Conservation (phyloP, 2,888 invertebrate species). For the Villa cingulata region DNA sequence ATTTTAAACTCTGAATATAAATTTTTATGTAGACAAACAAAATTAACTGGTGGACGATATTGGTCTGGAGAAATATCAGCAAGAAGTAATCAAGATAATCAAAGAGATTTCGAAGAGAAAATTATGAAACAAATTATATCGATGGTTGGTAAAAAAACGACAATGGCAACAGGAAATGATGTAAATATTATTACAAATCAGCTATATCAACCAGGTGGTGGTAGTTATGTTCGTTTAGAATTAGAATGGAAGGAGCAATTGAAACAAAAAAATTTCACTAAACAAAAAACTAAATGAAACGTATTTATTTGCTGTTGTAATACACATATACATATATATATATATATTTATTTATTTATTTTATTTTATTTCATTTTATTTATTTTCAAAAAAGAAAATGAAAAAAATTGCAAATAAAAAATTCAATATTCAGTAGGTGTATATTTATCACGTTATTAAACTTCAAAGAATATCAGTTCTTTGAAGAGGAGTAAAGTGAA, state of each 20-base stretch:
- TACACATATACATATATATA: no score
- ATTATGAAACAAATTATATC: constrained; percentile 42
- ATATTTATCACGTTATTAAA: no score
- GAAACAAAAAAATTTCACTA: constrained; percentile 22
- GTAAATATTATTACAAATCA: constrained; percentile 17
- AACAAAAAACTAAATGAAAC: constrained; percentile 8
- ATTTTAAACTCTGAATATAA: background rate
- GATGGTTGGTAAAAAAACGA: constrained; percentile 30
- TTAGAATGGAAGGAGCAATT: constrained; percentile 58
- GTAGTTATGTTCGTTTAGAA: constrained; percentile 61
- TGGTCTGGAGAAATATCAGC: constrained; percentile 67
- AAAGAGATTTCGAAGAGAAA: constrained; percentile 69
- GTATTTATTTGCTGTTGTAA: no score
- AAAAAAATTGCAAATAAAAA: no score
- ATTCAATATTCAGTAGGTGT: no score
- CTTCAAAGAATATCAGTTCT: no score
- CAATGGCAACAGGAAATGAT: constrained; percentile 29
- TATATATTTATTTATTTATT: no score
- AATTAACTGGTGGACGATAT: constrained; percentile 41
- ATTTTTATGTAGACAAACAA: constrained; percentile 9
- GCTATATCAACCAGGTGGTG: constrained; percentile 38
- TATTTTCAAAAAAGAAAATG: no score
- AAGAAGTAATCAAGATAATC: constrained; percentile 77
- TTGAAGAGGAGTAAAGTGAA: no score
- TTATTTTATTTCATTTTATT: no score